Conservation (phyloP, 2,113 vertebrate genomes). For the Oreochromis niloticus region DNA sequence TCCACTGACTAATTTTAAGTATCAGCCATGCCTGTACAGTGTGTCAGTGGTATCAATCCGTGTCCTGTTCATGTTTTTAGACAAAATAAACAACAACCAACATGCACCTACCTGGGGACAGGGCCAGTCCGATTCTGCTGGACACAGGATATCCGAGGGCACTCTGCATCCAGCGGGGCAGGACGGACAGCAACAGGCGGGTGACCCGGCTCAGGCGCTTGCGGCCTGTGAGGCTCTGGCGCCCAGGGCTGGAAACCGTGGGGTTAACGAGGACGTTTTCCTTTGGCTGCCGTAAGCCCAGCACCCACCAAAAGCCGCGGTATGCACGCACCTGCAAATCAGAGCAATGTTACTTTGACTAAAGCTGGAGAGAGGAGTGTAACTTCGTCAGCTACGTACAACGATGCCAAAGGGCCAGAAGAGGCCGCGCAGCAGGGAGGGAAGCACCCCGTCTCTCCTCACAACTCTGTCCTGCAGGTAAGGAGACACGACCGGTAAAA, state of each 20-base stretch:
- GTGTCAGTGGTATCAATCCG: background rate
- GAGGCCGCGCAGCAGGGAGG: constrained; percentile 47
- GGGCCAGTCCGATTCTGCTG: constrained; percentile 50
- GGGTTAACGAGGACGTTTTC: background rate
- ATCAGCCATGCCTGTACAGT: background rate
- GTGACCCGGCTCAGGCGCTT: constrained; percentile 57
- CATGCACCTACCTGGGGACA: constrained; percentile 66
- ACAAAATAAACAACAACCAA: background rate
- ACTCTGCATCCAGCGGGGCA: constrained; percentile 66
- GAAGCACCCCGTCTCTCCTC: constrained; percentile 38
- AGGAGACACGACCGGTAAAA: background rate
- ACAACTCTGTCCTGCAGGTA: constrained; percentile 33
- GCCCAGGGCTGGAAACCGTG: background rate
- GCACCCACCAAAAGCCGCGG: constrained; percentile 59
- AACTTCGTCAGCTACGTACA: constrained; percentile 41
- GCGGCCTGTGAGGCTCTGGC: constrained; percentile 41
- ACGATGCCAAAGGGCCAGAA: constrained; percentile 67
- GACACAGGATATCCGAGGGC: constrained; percentile 65
- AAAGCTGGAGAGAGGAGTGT: background rate
- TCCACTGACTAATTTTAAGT: too few species aligned
- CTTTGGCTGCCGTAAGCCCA: constrained; percentile 44
- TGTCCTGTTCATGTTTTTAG: background rate
- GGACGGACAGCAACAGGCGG: constrained; percentile 56
- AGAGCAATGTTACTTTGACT: background rate
- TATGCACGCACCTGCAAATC: constrained; percentile 43